Evolutionary conservation across 2,888 invertebrate genomes (phyloP), one percentile per base, ranked within the genome.

Genomic region (Nemapogon koenigi): DNA sequence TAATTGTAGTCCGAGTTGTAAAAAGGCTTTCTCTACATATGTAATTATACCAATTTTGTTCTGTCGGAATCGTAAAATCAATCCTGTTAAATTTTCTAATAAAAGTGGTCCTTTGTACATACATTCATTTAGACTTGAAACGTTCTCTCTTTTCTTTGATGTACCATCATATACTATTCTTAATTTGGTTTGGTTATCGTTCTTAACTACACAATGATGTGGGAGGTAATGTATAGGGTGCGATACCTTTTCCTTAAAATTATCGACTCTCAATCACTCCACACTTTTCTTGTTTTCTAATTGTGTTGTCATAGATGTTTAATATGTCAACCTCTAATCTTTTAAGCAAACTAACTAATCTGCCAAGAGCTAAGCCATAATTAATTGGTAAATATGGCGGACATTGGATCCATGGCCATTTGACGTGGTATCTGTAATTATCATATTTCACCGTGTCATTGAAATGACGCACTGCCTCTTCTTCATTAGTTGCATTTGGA

Each of bases 21-120:
- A 31, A 41, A 53, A 51, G 1, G 48, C 50, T 26, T 49, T 50
- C 19, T 53, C 49, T 1, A 52, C 46, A 33, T 51, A 51, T 10
- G 49, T 48, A 14, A 33, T 19, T 3, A 50, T 40, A 1, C 45
- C 50, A 15, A 50, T 41, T 2, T 15, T 15, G 14, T 48, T 29
- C 6, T 19, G n/a, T 29, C 52, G 40, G 30, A 52, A 53, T 30
- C 35, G 43, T 44, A 47, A 11, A 1, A 51, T 8, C 4, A 51
- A 25, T 4, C 39, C 49, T 2, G 46, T 48, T 1, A 52, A 26
- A 14, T 53, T 48, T 37, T 51, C 49, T 17, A 52, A 18, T 41
- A 52, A 33, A 2, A 36, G 16, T 2, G 52, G 52, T 1, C 50
- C 51, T 1, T 41, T 15, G 27, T 49, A 46, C 2, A 51, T 32